These are phyloP conservation scores for Drosophila neonasuta DNA, from an alignment of 2,888 invertebrate genomes.

Conservation along the genomic window DNA sequence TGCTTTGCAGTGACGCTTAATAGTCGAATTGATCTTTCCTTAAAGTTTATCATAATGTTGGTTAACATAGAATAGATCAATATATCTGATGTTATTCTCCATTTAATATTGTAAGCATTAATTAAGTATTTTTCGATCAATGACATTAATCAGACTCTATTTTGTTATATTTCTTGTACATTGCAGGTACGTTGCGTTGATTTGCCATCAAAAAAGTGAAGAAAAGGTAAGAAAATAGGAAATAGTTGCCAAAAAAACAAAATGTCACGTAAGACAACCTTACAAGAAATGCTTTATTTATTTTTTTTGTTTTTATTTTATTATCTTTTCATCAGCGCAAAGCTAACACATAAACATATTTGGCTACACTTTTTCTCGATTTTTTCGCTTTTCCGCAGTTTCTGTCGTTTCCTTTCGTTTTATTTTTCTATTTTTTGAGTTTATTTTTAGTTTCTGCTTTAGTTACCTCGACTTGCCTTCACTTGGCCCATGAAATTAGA, in stretches of 20 bases:
- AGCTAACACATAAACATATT: constrained; percentile 33
- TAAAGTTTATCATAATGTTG: too few species aligned
- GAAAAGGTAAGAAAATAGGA: constrained; percentile 23
- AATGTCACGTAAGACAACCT: constrained; percentile 69
- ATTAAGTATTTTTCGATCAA: background rate
- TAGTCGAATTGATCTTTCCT: too few species aligned
- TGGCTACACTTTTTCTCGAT: constrained; percentile 21
- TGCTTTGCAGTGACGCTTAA: too few species aligned
- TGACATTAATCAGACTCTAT: background rate
- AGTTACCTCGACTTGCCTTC: constrained; percentile 32
- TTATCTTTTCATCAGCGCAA: constrained; percentile 38
- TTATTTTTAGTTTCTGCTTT: constrained; percentile 23
- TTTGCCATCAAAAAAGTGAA: constrained; percentile 41
- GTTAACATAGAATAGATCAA: too few species aligned
- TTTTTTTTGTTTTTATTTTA: constrained; percentile 9
- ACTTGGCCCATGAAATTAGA: constrained; percentile 39
- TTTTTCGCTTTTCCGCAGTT: constrained; percentile 5
- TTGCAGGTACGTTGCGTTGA: constrained; percentile 66
- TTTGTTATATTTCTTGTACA: constrained; percentile 22
- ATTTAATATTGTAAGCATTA: too few species aligned
- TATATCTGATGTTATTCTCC: too few species aligned
- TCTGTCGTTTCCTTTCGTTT: background rate
- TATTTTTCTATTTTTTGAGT: constrained; percentile 2
- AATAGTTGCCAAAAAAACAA: constrained; percentile 60
- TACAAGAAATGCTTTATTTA: constrained; percentile 16